Evolutionary conservation across 2,113 vertebrate species (phyloP), one percentile per base, ranked within the genome.

Genomic region (Alligator mississippiensis): DNA sequence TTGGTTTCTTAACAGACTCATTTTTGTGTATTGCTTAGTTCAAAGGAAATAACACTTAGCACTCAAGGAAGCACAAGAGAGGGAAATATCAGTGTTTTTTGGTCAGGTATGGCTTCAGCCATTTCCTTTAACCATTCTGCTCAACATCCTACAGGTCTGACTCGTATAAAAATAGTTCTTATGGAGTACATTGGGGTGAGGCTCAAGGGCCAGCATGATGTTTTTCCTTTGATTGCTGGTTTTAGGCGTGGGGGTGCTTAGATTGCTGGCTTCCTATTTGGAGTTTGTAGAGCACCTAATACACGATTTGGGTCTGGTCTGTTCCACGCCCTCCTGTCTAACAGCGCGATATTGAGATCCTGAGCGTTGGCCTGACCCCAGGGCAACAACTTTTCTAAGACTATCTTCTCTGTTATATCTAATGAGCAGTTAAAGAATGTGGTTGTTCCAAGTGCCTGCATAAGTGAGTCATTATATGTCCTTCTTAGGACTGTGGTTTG

Each of bases 61-160:
- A 15, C 81, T 75, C 1, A 3, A 27, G 54, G 68, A 77, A 87
- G 58, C n/a, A 62, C 34, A 11, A 27, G 28, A 25, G 79, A 85
- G 58, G 34, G 30, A 22, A 76, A 54, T 13, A 59, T 12, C 62
- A 17, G 1, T 1, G 0, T 47, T 47, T 92, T 87, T 92, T 28
- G 4, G 2, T 59, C n/a, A 0, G 9, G 3, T 19, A 4, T 2
- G 10, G 3, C 9, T 19, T 24, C 15, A 61, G 0, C 47, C 30
- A 6, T 0, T 4, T 2, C 12, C 9, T 78, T 70, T 83, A 72
- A 59, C 4, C 19, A 21, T 30, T 14, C n/a, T 79, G 21, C 81
- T 47, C 47, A 21, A 14, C 79, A 47, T 25, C 70, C 22, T 30
- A 4, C 5, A 1, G 47, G 8, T 0, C 6, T 16, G 11, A 2